Base-by-base conservation (phyloP, 2,113 vertebrate genomes). In the Pampusana beccarii region DNA sequence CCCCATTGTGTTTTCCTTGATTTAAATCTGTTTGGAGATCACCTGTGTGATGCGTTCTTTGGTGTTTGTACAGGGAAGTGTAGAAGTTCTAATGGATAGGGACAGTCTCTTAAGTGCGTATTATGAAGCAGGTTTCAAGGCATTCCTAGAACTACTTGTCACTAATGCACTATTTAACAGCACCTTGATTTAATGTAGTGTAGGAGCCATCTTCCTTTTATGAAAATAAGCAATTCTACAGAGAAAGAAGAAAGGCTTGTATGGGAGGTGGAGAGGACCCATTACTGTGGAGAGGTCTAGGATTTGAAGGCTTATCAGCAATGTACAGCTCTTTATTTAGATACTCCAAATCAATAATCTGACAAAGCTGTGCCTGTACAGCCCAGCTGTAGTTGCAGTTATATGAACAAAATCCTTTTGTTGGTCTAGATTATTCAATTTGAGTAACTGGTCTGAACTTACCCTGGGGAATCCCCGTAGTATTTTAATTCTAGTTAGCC, bases 131-230 rank as follows among this genome's bases (percentile, higher is more conserved):
- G 69, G 60, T 75, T 92, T 85, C 77, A 91, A 89, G 80, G 86
- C 89, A 87, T 96, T 95, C 94, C 86, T 94, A 74, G 89, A 97
- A 46, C 87, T 71, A 33, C 77, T 91, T 92, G 89, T 69, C 1
- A 5, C 94, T 93, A 67, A 89, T 95, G 91, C 53, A 94, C 96
- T 95, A 93, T 95, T 95, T 67, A 96, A 36, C 54, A 93, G 89
- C 53, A 53, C 44, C 66, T 93, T 64, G 48, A n/a, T 93, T 92
- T 87, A 89, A 72, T 93, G 31, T 25, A n/a, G 20, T 26, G 38
- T 21, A 78, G 48, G 50, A 92, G 40, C 80, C 80, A 53, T 74
- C 86, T 79, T 75, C 80, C 61, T 79, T 75, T 70, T 57, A 64
- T 85, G 77, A 65, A 84, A 93, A 66, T 15, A 74, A 87, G 38